Evolutionary conservation across 92 coral and sea anemone genomes (phyloP), one percentile per base, ranked within the genome.

Genomic region (Zoanthus sociatus): DNA sequence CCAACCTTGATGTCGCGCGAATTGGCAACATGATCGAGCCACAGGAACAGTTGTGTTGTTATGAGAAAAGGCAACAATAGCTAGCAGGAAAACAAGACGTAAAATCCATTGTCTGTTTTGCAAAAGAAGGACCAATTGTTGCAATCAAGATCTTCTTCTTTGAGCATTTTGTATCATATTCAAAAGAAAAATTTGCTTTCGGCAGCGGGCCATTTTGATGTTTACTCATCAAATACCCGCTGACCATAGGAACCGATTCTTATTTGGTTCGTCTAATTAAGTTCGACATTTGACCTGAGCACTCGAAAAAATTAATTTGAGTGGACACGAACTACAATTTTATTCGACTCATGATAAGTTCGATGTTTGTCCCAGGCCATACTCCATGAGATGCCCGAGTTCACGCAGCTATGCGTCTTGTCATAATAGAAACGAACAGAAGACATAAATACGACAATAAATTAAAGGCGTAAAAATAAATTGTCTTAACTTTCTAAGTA

Each of bases 1-100:
- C 82, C 64, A 77, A 15, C 82, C 82, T 51, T 20, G 63, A 77
- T 77, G 63, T 77, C 82, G 46, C 26, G 48, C 64, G 44, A 77
- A 47, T 20, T 64, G 82, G 20, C 66, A 18, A 77, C 82, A 77
- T 51, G 68, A 77, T 56, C 82, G 48, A 11, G 63, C 30, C 63
- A 77, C 33, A 47, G 63, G 42, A 77, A 56, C 68, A 51, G 82
- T 56, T 51, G 82, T 77, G 64, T 46, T 77, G 61, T 56, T 77
- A 63, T 51, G 46, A 51, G 67, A 77, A 77, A 79, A 63, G 47
- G 18, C 76, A 30, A 16, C 11, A 31, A 71, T 71, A 61, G 69
- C 69, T 61, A 61, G 13, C 69, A 61, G 69, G 69, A 61, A 61
- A 61, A 61, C 20, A 61, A 61, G 69, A 61, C 60, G 60, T 53